Evolutionary conservation across 2,888 invertebrate species (phyloP).

Genomic region (Phoenoteleia sp.): DNA sequence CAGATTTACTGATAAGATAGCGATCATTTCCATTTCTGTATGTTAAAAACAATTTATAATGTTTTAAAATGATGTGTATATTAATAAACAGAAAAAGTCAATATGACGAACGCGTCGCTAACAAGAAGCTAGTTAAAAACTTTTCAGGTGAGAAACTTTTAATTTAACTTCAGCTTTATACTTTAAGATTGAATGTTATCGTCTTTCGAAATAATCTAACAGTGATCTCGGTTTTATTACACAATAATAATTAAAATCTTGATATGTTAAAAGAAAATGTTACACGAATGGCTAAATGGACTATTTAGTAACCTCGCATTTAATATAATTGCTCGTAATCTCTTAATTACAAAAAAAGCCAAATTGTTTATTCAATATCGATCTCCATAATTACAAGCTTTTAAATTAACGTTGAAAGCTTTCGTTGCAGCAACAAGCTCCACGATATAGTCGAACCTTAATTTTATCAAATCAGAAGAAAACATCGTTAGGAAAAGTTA

Average conservation of each 20-base stretch:
- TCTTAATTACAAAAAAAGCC: conserved; percentile 3
- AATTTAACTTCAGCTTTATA: not conserved
- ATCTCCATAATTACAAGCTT: conserved; percentile 10
- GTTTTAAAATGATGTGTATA: not conserved
- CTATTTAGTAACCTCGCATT: not conserved
- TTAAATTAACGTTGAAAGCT: conserved; percentile 34
- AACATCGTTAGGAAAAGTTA: conserved; percentile 1
- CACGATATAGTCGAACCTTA: conserved; percentile 11
- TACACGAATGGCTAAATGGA: not conserved
- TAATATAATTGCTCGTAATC: conserved; percentile 4
- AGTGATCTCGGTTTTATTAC: conserved; percentile 1
- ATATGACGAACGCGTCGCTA: not conserved
- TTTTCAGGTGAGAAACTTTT: conserved; percentile 2
- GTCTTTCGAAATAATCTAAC: conserved; percentile 23
- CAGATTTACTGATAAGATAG: no score
- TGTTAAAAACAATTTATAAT: no score
- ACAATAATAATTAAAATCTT: not conserved
- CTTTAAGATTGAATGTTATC: conserved; percentile 13
- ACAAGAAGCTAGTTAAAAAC: conserved; percentile 23
- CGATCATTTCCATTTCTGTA: no score
- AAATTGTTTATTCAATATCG: not conserved
- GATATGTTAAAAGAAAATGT: not conserved
- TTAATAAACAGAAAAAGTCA: conserved; percentile 12
- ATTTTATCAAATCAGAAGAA: not conserved
- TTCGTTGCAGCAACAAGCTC: conserved; percentile 15